A percentile compares a stretch with the other conserved stretches of the same genome.
These are phyloP conservation scores for Antechinus flavipes DNA, from an alignment of 2,113 vertebrate species.

Conservation along the genomic window DNA sequence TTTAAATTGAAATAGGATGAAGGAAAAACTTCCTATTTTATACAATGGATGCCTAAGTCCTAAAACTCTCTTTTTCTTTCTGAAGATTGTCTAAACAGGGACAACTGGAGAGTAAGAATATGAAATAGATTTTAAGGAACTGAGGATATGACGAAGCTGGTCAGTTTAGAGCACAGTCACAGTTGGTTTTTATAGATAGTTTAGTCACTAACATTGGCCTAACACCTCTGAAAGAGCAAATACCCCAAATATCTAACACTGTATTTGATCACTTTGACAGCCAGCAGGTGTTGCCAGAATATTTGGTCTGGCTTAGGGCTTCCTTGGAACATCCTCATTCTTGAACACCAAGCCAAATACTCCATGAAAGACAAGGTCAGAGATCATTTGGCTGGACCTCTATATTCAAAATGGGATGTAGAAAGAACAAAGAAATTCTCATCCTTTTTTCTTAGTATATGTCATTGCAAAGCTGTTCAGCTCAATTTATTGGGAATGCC, in stretches of 20 bases:
- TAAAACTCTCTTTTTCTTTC: neutral
- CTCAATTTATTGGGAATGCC: neutral
- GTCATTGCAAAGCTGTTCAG: neutral
- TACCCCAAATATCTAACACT: neutral
- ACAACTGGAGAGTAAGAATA: neutral
- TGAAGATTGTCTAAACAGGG: neutral
- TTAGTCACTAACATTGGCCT: neutral
- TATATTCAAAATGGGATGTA: neutral
- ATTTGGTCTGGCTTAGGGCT: neutral
- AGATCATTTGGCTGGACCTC: neutral
- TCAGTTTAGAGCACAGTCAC: neutral
- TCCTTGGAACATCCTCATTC: neutral
- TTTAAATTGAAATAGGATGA: neutral
- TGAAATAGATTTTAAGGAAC: neutral
- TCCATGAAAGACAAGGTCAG: constrained; percentile 7
- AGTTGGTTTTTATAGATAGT: neutral
- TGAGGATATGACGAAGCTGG: neutral
- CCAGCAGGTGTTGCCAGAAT: neutral
- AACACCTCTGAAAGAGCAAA: constrained; percentile 10
- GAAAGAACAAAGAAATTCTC: constrained; percentile 22
- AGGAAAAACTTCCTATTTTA: neutral
- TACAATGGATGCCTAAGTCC: neutral
- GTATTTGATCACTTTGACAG: neutral
- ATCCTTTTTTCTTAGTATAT: neutral
- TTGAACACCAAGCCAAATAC: neutral